Percentiles rank a stretch among this genome's conserved stretches.
Conservation (phyloP, 2,797 vertebrate genomes). For the Salmo trutta region DNA sequence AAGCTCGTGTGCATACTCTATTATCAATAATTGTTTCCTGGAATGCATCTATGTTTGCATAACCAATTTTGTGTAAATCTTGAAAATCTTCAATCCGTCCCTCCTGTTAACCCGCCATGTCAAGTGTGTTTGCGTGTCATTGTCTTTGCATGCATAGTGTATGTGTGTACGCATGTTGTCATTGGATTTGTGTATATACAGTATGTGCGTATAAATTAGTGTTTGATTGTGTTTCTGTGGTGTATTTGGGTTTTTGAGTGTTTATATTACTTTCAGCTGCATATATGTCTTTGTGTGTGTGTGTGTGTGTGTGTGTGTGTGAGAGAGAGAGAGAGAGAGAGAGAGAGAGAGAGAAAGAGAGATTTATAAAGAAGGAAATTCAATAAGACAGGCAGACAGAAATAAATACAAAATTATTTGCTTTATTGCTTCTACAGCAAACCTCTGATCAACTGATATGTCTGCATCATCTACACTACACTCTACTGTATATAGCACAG, state of each 20-base stretch:
- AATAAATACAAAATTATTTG: no score
- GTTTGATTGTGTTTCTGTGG: not conserved
- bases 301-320: not conserved
- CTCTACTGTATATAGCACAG: no score
- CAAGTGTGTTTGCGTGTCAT: not conserved
- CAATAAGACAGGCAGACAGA: no score
- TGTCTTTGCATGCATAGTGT: not conserved
- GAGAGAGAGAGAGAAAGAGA: conserved; percentile 21
- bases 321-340: conserved; percentile 25
- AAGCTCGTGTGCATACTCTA: not conserved
- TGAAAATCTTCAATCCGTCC: conserved; percentile 5
- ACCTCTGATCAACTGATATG: no score
- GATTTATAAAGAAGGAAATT: not conserved
- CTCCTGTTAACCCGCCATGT: conserved; percentile 1
- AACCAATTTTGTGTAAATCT: conserved; percentile 1
- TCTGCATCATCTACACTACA: no score
- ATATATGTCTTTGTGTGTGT: conserved; percentile 9
- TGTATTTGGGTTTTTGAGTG: not conserved
- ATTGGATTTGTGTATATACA: no score
- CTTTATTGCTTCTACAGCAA: no score
- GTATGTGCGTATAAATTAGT: not conserved
- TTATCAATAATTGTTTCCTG: not conserved
- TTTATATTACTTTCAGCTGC: not conserved
- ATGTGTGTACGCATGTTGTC: not conserved
- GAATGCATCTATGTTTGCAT: conserved; percentile 2